Percentiles rank a stretch among this genome's conserved stretches.
Evolutionary conservation across 2,797 vertebrate genomes (phyloP).

Genomic region (Leptatherina wallacei): DNA sequence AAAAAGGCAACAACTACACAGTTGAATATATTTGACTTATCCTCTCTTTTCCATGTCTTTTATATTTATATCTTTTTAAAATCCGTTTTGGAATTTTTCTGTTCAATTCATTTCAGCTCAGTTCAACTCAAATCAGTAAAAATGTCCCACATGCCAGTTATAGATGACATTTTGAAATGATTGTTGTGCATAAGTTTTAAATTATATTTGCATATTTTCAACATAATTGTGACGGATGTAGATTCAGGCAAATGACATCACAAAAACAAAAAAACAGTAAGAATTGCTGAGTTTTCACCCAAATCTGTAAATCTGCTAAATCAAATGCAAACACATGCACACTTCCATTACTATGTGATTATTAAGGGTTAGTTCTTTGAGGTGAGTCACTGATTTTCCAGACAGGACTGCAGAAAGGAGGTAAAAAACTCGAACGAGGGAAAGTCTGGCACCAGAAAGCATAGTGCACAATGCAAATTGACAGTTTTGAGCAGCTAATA

Average conservation of each 20-base stretch:
- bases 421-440: background rate
- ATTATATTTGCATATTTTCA: background rate
- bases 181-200: slow-evolving; percentile 2
- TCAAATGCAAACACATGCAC: too few relatives aligned
- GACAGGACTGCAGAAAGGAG: too few relatives aligned
- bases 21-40: background rate
- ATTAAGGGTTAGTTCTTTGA: background rate
- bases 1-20: background rate
- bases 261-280: background rate
- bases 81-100: too few relatives aligned
- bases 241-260: background rate
- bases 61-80: too few relatives aligned
- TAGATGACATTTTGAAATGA: background rate
- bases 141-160: background rate
- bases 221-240: background rate
- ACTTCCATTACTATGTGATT: background rate
- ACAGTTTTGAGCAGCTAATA: background rate
- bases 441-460: background rate
- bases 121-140: background rate
- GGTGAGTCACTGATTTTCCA: too few relatives aligned
- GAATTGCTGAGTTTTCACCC: background rate
- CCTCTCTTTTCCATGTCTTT: too few relatives aligned
- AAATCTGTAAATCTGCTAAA: too few relatives aligned
- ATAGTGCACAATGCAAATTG: background rate
- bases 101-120: background rate